Evolutionary conservation across 2,888 invertebrate genomes (phyloP).

Genomic region (Cylindroiulus punctatus): DNA sequence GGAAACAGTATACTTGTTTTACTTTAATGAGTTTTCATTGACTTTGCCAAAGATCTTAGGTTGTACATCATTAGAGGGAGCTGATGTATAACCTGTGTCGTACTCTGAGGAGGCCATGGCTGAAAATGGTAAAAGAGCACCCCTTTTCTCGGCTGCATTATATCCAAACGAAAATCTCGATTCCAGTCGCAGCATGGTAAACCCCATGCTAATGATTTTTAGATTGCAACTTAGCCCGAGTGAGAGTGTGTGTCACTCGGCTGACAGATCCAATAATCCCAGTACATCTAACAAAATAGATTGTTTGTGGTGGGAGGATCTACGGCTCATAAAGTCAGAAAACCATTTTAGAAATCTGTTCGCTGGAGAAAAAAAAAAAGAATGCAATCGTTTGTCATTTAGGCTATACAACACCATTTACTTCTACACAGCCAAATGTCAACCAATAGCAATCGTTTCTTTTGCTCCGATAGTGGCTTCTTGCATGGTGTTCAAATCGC

Average conservation of each 20-base stretch:
- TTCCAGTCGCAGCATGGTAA: background rate
- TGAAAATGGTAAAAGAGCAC: background rate
- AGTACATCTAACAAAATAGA: background rate
- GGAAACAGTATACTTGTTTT: no score
- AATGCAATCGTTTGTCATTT: background rate
- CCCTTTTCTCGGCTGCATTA: background rate
- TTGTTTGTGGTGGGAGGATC: conserved; percentile 24
- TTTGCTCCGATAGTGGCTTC: background rate
- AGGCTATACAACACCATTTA: background rate
- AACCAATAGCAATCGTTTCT: background rate
- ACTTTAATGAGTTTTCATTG: no score
- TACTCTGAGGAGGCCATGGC: no score
- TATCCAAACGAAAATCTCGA: background rate
- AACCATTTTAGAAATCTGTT: conserved; percentile 36
- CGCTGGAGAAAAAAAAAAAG: background rate
- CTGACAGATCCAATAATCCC: background rate
- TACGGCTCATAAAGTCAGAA: background rate
- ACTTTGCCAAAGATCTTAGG: no score
- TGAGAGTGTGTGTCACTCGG: background rate
- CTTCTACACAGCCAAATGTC: background rate
- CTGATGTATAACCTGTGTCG: no score
- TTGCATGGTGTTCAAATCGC: conserved; percentile 18
- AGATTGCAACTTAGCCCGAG: background rate
- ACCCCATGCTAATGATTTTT: background rate
- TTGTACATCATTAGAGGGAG: no score